A percentile compares a stretch with the other conserved stretches of the same genome.
These are phyloP conservation scores for Ochlodes sylvanus DNA, from an alignment of 2,888 invertebrate species.

Conservation along the genomic window DNA sequence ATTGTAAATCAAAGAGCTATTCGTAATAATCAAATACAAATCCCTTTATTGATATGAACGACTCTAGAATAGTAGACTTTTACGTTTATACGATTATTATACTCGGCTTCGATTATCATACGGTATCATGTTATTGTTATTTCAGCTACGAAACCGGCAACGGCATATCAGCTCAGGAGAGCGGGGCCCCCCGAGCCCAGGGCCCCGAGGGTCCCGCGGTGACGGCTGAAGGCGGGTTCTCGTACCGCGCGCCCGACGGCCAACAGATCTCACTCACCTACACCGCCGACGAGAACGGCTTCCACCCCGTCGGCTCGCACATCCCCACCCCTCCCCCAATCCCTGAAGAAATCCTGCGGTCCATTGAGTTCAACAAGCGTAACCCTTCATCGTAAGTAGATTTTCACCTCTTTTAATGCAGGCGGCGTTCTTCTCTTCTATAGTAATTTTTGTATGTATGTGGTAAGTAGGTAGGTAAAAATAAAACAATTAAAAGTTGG, in stretches of 20 bases:
- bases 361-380: conserved; percentile 78
- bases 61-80: too few species aligned
- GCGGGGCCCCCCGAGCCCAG: conserved; percentile 82
- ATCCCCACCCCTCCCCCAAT: conserved; percentile 86
- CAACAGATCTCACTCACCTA: conserved; percentile 87
- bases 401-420: background rate
- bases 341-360: conserved; percentile 81
- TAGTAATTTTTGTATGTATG: too few species aligned
- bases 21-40: too few species aligned
- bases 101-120: too few species aligned
- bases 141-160: conserved; percentile 87
- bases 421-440: too few species aligned
- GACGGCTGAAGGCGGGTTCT: conserved; percentile 87
- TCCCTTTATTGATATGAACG: too few species aligned
- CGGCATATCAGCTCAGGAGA: conserved; percentile 86
- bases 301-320: conserved; percentile 87
- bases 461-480: too few species aligned
- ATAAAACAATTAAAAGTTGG: too few species aligned
- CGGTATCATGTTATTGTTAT: background rate
- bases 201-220: conserved; percentile 83
- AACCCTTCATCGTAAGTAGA: conserved; percentile 75
- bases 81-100: too few species aligned
- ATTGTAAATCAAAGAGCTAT: too few species aligned
- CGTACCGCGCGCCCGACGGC: conserved; percentile 88
- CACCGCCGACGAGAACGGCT: conserved; percentile 90